These are phyloP conservation scores for Bhutanitis thaidina DNA, from an alignment of 2,888 invertebrate species.

Conservation along the genomic window DNA sequence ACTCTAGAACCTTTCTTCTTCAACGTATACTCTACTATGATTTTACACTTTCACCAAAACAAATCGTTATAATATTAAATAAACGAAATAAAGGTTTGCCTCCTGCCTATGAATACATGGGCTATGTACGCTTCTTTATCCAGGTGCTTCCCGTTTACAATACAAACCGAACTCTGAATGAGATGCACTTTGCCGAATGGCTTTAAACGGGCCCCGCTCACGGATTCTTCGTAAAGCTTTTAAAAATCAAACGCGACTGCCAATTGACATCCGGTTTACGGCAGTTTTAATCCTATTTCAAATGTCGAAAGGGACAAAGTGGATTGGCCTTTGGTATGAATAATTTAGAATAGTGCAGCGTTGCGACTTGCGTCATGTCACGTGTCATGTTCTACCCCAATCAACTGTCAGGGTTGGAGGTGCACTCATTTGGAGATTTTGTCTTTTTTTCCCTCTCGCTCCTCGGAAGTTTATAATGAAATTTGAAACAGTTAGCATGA, in stretches of 20 bases:
- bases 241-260: constrained; percentile 11
- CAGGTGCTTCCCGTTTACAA: constrained; percentile 27
- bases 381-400: constrained; percentile 1
- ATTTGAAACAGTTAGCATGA: not conserved
- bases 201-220: constrained; percentile 23
- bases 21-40: no score
- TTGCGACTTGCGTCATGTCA: constrained; percentile 4
- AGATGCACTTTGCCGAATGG: constrained; percentile 29
- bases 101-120: constrained; percentile 14
- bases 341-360: not conserved
- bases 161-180: constrained; percentile 26
- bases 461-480: not conserved
- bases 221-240: constrained; percentile 7
- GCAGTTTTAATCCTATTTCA: constrained; percentile 3
- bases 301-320: not conserved
- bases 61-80: no score
- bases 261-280: constrained; percentile 4
- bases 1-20: no score
- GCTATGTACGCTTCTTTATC: constrained; percentile 17
- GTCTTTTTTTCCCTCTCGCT: not conserved
- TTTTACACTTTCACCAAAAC: no score
- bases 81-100: not conserved
- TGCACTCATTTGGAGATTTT: not conserved
- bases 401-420: not conserved
- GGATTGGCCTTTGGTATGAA: not conserved